These are phyloP conservation scores for Triops longicaudatus DNA, from an alignment of 1,140 invertebrate species.

Conservation along the genomic window DNA sequence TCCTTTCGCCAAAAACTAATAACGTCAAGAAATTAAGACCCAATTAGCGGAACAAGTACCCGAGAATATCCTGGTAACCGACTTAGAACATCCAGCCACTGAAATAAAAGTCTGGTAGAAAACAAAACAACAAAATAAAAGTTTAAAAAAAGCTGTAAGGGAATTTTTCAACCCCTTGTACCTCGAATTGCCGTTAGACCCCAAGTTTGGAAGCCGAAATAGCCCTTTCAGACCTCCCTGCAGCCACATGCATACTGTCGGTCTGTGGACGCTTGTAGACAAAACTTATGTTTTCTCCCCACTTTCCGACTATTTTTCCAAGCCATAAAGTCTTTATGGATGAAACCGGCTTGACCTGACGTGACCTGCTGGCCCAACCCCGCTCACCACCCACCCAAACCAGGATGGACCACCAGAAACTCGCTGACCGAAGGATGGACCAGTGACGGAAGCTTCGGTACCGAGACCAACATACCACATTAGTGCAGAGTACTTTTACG, in stretches of 20 bases:
- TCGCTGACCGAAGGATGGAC: not conserved
- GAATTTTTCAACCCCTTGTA: too few relatives aligned
- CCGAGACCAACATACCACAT: too few relatives aligned
- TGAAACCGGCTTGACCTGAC: not conserved
- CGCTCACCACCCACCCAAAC: not conserved
- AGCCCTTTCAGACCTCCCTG: not conserved
- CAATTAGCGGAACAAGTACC: not conserved
- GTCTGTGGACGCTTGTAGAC: not conserved
- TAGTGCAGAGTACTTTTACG: too few relatives aligned
- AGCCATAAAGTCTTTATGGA: constrained; percentile 3
- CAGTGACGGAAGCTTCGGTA: not conserved
- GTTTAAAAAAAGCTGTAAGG: too few relatives aligned
- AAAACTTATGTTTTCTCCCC: not conserved
- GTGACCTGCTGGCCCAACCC: not conserved
- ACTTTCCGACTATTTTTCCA: not conserved
- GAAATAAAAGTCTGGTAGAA: too few relatives aligned
- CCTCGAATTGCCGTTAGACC: too few relatives aligned
- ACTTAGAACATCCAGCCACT: not conserved
- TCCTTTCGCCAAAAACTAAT: not conserved
- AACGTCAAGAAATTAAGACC: not conserved
- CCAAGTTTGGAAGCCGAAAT: too few relatives aligned
- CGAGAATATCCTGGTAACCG: not conserved
- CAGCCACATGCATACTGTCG: not conserved
- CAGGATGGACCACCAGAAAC: not conserved
- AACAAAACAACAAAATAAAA: too few relatives aligned